Conservation (phyloP, 1,140 invertebrate species). For the Cydia pomonella region DNA sequence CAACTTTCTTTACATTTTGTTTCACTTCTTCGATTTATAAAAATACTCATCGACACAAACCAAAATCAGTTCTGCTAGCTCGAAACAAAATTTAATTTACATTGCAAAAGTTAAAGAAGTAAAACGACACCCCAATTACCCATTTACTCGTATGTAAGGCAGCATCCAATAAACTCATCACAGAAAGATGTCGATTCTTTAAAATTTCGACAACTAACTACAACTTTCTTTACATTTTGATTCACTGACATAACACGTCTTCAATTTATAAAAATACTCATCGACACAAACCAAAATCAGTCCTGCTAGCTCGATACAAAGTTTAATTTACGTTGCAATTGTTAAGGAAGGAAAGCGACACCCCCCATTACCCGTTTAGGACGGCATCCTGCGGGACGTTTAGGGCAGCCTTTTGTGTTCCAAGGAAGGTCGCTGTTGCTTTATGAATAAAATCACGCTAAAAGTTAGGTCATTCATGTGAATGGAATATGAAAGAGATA, state of each 20-base stretch:
- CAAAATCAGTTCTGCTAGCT: too few species aligned
- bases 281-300: background rate
- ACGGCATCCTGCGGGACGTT: background rate
- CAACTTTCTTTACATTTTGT: too few species aligned
- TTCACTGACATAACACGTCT: background rate
- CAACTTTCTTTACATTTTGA: background rate
- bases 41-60: too few species aligned
- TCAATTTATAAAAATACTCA: background rate
- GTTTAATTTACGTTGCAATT: background rate
- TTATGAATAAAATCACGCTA: conserved; percentile 11
- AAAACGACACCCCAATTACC: too few species aligned
- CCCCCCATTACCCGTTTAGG: background rate
- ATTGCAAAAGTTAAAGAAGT: too few species aligned
- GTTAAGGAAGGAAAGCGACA: background rate
- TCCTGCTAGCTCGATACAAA: background rate
- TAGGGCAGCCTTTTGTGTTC: background rate
- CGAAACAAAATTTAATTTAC: too few species aligned
- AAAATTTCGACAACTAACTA: background rate
- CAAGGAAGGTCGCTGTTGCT: background rate
- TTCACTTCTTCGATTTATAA: background rate
- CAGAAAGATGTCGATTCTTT: background rate
- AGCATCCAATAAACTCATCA: too few species aligned
- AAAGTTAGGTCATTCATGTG: conserved; percentile 14
- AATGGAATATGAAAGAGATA: background rate
- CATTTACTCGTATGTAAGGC: background rate